Conservation (phyloP, 1,140 invertebrate species). For the Drosophila malerkotliana region DNA sequence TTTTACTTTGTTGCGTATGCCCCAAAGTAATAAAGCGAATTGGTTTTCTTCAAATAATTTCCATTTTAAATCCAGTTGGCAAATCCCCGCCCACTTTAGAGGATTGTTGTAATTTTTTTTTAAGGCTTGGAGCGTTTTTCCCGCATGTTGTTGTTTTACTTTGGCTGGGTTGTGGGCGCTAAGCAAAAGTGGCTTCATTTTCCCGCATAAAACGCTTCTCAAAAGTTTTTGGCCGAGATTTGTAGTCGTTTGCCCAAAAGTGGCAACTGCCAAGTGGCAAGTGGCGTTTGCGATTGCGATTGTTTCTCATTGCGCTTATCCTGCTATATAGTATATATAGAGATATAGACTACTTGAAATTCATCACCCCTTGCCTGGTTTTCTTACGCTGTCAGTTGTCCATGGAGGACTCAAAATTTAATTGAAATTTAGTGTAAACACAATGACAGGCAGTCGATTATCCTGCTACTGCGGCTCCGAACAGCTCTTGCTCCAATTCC, state of each 20-base stretch:
- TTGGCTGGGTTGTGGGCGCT: constrained; percentile 31
- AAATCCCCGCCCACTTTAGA: constrained; percentile 58
- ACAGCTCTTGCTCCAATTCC: constrained; percentile 25
- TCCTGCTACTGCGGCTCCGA: constrained; percentile 43
- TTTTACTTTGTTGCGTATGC: constrained; percentile 78
- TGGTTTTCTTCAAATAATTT: constrained; percentile 80
- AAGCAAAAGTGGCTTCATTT: constrained; percentile 76
- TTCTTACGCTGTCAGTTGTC: constrained; percentile 62
- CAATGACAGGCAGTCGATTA: constrained; percentile 78
- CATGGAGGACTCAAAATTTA: constrained; percentile 73
- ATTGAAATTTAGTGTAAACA: constrained; percentile 82
- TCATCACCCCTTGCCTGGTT: background rate
- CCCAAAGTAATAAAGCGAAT: constrained; percentile 82
- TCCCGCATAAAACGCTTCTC: constrained; percentile 68
- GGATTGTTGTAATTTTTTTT: constrained; percentile 27
- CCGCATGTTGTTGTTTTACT: constrained; percentile 22
- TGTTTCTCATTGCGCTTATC: constrained; percentile 52
- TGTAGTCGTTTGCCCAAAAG: constrained; percentile 54
- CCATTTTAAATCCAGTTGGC: constrained; percentile 81
- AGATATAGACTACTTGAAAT: constrained; percentile 9
- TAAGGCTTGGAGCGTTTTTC: background rate
- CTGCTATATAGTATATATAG: constrained; percentile 12
- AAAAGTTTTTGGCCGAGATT: constrained; percentile 74
- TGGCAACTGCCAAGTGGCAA: constrained; percentile 51
- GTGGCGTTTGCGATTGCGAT: constrained; percentile 70